A percentile compares a stretch with the other conserved stretches of the same genome.
Evolutionary conservation across 2,888 invertebrate genomes (phyloP).

Genomic region (Drosophila niveifrons): DNA sequence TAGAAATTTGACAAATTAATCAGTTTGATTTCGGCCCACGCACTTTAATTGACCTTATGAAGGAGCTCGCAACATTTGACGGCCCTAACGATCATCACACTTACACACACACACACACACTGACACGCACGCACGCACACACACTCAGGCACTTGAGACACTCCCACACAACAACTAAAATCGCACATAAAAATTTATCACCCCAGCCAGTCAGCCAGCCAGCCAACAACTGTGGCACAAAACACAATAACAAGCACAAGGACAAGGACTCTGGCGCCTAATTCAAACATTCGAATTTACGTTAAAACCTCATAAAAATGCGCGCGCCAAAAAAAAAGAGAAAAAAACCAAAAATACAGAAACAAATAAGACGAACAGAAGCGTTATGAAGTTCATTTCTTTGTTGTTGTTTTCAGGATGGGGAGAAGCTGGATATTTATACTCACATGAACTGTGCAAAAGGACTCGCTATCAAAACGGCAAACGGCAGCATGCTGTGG

Average conservation of each 20-base stretch:
- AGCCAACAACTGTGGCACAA: neutral
- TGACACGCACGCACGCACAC: constrained; percentile 20
- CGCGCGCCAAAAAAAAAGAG: constrained; percentile 36
- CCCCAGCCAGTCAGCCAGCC: constrained; percentile 15
- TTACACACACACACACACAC: constrained; percentile 1
- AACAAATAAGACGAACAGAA: constrained; percentile 34
- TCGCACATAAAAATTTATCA: constrained; percentile 68
- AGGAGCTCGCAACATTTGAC: constrained; percentile 4
- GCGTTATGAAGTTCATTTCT: constrained; percentile 59
- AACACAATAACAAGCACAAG: constrained; percentile 20
- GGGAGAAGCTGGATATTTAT: constrained; percentile 34
- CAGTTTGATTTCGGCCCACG: constrained; percentile 51
- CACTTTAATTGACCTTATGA: constrained; percentile 46
- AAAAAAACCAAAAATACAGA: constrained; percentile 1
- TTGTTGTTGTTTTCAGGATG: neutral
- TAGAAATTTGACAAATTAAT: constrained; percentile 51
- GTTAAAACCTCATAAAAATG: constrained; percentile 73
- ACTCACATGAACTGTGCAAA: constrained; percentile 57
- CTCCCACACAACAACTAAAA: constrained; percentile 29
- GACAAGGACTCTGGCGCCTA: constrained; percentile 40
- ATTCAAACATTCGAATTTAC: constrained; percentile 69
- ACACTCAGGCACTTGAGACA: constrained; percentile 25
- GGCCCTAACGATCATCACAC: constrained; percentile 34
- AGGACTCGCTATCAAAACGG: constrained; percentile 48
- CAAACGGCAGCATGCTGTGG: constrained; percentile 49